A percentile compares a stretch with the other conserved stretches of the same genome.
These are phyloP conservation scores for Synergus umbraculus DNA, from an alignment of 2,888 invertebrate species.

Conservation along the genomic window DNA sequence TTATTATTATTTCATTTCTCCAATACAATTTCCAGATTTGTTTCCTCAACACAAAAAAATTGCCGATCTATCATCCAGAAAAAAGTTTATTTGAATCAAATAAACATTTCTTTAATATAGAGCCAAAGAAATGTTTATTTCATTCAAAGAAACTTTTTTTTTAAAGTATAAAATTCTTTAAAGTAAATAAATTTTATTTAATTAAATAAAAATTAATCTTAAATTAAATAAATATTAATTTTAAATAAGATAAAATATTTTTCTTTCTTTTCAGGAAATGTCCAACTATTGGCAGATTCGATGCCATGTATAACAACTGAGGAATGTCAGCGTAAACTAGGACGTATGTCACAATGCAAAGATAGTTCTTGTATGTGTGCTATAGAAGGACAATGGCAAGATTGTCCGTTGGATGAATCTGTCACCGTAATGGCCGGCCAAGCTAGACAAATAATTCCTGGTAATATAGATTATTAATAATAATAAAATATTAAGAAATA, in stretches of 20 bases:
- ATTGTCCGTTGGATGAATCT: not conserved
- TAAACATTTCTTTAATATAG: too few relatives aligned
- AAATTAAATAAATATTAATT: too few relatives aligned
- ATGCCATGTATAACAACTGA: not conserved
- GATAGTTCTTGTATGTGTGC: not conserved
- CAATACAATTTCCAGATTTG: not conserved
- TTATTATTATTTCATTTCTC: not conserved
- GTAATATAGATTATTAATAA: not conserved
- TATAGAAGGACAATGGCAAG: not conserved
- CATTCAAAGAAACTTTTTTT: too few relatives aligned
- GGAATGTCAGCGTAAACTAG: not conserved
- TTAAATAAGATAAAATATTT: too few relatives aligned
- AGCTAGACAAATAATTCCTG: not conserved
- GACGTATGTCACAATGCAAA: not conserved
- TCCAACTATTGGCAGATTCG: not conserved
- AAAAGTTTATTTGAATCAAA: too few relatives aligned
- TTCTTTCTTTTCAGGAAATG: not conserved
- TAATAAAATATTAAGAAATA: not conserved
- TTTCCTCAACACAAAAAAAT: not conserved
- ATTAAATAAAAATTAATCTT: too few relatives aligned
- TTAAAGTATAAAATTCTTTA: too few relatives aligned
- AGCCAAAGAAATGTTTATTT: too few relatives aligned
- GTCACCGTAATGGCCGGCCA: not conserved
- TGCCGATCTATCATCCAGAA: too few relatives aligned
- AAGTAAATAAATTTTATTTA: too few relatives aligned